Conservation (phyloP, 1,140 invertebrate genomes). For the Drosophila nigromelanica region DNA sequence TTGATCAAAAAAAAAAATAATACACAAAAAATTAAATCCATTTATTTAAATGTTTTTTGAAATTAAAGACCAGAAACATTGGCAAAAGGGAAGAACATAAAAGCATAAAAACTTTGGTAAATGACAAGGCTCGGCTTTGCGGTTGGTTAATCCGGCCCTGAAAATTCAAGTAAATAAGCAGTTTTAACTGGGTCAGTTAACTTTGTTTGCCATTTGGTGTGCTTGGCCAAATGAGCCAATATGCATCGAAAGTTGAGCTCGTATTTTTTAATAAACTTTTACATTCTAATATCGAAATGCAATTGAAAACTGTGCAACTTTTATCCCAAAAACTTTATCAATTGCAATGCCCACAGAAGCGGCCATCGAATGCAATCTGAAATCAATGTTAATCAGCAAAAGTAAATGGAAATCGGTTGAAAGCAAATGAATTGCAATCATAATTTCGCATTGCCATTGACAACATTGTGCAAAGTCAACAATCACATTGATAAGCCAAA, state of each 20-base stretch:
- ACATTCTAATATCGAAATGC: constrained; percentile 41
- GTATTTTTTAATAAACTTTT: constrained; percentile 64
- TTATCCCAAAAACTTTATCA: constrained; percentile 56
- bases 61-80: not conserved
- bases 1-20: not conserved
- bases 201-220: constrained; percentile 50
- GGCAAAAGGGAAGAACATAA: not conserved
- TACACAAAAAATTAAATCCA: not conserved
- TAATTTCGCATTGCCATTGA: constrained; percentile 21
- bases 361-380: constrained; percentile 31
- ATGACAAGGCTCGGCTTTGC: not conserved
- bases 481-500: constrained; percentile 32
- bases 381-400: constrained; percentile 41
- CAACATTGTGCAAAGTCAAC: constrained; percentile 36
- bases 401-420: constrained; percentile 49
- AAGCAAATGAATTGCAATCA: constrained; percentile 51
- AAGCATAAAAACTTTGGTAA: not conserved
- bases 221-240: constrained; percentile 46
- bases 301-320: constrained; percentile 48
- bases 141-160: constrained; percentile 6
- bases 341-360: constrained; percentile 58
- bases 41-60: too few relatives aligned
- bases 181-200: constrained; percentile 62
- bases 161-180: constrained; percentile 15
- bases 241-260: constrained; percentile 42